Conservation (phyloP, 2,888 invertebrate genomes). For the Mongoloraphidia duomilia region DNA sequence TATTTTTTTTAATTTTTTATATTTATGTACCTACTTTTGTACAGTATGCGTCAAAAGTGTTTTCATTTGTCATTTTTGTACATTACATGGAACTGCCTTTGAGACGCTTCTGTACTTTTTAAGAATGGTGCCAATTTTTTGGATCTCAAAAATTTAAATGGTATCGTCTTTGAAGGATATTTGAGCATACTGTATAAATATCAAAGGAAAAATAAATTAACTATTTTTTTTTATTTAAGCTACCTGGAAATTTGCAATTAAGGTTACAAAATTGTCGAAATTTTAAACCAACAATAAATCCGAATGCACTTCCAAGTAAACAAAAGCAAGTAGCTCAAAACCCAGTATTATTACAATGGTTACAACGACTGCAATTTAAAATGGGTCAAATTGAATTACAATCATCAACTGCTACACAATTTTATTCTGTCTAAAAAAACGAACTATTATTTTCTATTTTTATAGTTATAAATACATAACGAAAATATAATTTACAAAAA, state of each 20-base stretch:
- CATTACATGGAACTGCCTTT: constrained; percentile 3
- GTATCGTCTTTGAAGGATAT: not conserved
- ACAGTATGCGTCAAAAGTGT: not conserved
- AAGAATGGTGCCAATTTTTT: not conserved
- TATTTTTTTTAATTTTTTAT: constrained; percentile 22
- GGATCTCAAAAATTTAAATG: not conserved
- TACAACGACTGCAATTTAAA: constrained; percentile 89
- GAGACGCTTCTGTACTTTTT: not conserved
- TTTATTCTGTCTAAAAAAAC: constrained; percentile 52
- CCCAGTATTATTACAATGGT: constrained; percentile 57
- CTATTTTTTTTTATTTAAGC: constrained; percentile 34
- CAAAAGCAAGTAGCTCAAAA: constrained; percentile 31
- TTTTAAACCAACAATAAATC: constrained; percentile 46
- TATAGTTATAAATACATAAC: no score
- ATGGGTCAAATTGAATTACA: constrained; percentile 96
- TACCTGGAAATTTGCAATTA: constrained; percentile 77
- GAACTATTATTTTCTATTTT: no score
- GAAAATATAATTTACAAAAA: no score
- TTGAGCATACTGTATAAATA: not conserved
- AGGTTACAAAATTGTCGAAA: constrained; percentile 81
- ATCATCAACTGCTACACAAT: constrained; percentile 81
- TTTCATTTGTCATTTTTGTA: constrained; percentile 4
- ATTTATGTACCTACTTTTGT: constrained; percentile 1
- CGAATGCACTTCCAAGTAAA: constrained; percentile 31
- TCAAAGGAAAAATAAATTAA: not conserved